A percentile compares a stretch with the other conserved stretches of the same genome.
These are phyloP conservation scores for Poecilia gillii DNA, from an alignment of 2,797 vertebrate species.

Conservation along the genomic window DNA sequence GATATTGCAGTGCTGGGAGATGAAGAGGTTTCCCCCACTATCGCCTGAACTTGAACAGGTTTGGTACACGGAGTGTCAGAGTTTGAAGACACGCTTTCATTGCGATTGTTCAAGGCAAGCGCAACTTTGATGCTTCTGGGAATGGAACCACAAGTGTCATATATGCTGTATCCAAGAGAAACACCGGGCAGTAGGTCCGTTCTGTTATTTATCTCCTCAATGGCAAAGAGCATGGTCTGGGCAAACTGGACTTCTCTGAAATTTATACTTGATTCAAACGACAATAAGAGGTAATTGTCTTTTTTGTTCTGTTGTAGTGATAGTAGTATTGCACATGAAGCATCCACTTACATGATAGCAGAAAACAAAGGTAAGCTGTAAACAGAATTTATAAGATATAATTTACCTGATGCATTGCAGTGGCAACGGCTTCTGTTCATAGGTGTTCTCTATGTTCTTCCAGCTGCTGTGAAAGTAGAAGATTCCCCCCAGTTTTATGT, in stretches of 20 bases:
- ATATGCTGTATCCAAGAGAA: conserved; percentile 74
- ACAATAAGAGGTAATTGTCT: background rate
- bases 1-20: conserved; percentile 74
- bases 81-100: conserved; percentile 32
- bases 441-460: conserved; percentile 57
- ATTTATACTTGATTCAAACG: conserved; percentile 65
- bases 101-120: conserved; percentile 68
- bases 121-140: conserved; percentile 63
- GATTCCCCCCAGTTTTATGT: conserved; percentile 75
- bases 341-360: background rate
- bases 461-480: conserved; percentile 81
- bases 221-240: conserved; percentile 76
- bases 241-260: conserved; percentile 76
- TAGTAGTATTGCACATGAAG: background rate
- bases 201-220: conserved; percentile 80
- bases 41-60: conserved; percentile 70
- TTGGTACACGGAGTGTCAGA: conserved; percentile 49
- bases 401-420: conserved; percentile 76
- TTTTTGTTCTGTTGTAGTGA: background rate
- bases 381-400: background rate
- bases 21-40: conserved; percentile 77
- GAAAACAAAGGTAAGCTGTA: background rate
- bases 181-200: conserved; percentile 72
- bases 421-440: conserved; percentile 54
- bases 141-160: conserved; percentile 72